Conservation (phyloP, 1,140 invertebrate genomes). For the Rhyzopertha dominica region DNA sequence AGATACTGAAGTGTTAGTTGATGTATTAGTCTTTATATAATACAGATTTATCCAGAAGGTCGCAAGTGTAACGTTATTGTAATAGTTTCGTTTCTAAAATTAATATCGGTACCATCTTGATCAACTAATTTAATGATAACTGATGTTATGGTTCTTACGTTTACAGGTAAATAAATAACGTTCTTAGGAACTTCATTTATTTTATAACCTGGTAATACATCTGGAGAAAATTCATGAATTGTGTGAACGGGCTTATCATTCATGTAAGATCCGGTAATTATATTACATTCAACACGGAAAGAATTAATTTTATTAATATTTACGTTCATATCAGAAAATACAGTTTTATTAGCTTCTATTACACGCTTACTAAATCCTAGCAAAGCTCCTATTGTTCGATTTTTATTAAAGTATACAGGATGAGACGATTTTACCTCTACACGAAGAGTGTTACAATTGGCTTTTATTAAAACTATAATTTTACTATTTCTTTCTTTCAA, state of each 20-base stretch:
- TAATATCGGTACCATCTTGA: conserved; percentile 29
- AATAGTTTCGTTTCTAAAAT: conserved; percentile 30
- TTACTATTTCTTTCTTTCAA: too few species aligned
- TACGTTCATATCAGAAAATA: conserved; percentile 21
- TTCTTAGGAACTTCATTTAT: conserved; percentile 32
- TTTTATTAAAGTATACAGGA: conserved; percentile 21
- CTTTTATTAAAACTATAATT: conserved; percentile 16
- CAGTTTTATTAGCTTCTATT: conserved; percentile 14
- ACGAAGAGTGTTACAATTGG: conserved; percentile 30
- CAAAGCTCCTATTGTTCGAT: conserved; percentile 18
- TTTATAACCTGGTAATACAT: conserved; percentile 30
- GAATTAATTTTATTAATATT: conserved; percentile 28
- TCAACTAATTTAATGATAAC: conserved; percentile 27
- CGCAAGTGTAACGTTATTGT: conserved; percentile 37
- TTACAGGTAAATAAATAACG: conserved; percentile 40
- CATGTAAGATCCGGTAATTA: conserved; percentile 29
- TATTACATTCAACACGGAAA: conserved; percentile 27
- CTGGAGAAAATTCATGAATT: conserved; percentile 37
- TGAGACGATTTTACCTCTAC: conserved; percentile 16
- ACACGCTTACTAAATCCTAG: conserved; percentile 20
- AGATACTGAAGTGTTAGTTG: too few species aligned
- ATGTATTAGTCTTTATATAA: too few species aligned
- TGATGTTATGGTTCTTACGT: conserved; percentile 20
- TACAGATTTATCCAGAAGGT: too few species aligned
- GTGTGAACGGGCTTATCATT: conserved; percentile 32